Evolutionary conservation across 2,888 invertebrate species (phyloP), one percentile per base, ranked within the genome.

Genomic region (Phymatocera aterrima): DNA sequence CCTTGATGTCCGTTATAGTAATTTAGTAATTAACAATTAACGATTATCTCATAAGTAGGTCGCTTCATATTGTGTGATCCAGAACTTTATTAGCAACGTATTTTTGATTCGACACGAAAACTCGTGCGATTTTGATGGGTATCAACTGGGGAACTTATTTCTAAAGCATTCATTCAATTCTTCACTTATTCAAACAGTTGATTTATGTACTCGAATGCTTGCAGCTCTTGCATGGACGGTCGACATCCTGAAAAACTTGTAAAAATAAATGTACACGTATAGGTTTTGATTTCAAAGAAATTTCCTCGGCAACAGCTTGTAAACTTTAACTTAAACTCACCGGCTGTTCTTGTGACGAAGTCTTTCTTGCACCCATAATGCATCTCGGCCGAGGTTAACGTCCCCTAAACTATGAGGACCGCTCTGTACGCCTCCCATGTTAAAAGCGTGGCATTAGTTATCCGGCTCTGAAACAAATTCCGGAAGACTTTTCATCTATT

Each of bases 401-500:
- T 75, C 37, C 31, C 90, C 90, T 74, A 90, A 84, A 83, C 83
- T 88, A 79, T 90, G 90, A 72, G 89, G 82, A 79, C 89, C 89
- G 81, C 90, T 90, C 78, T 90, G 90, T 60, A 86, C 88, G 77
- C 90, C 90, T 46, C 90, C 90, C 90, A 90, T 90, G 72, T 75
- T n/a, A 75, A 37, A 40, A 34, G 40, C 34, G 18, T 75, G 57
- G 60, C 75, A 75, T 75, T 34, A 57, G 57, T 40, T n/a, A 54
- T 24, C 18, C n/a, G 31, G n/a, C n/a, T 57, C 54, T 75, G 75
- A 57, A 75, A 75, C 54, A 72, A 72, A 72, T 43, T 40, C 34
- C 37, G 40, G 60, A 57, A 40, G 24, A 15, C 37, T 40, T 40
- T 15, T 51, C 18, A 12, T 57, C 40, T 18, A 6, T 24, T 28